These are phyloP conservation scores for Sicus ferrugineus DNA, from an alignment of 2,888 invertebrate species.

Conservation along the genomic window DNA sequence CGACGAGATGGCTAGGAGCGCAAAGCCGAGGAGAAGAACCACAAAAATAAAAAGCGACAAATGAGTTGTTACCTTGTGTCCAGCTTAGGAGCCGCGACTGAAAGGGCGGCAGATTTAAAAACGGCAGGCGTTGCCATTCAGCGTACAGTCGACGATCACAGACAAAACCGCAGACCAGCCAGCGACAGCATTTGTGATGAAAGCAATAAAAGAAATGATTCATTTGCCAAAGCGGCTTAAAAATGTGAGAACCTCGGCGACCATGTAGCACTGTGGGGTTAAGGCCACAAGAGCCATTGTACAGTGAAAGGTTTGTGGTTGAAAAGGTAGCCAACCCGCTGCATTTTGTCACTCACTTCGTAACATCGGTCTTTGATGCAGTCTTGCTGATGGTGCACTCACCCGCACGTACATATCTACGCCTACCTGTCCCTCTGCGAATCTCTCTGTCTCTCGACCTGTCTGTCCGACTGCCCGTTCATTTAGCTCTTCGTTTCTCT, in stretches of 20 bases:
- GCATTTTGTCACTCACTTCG: slow-evolving; percentile 8
- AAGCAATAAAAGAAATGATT: slow-evolving; percentile 27
- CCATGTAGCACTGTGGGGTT: background rate
- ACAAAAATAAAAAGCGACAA: background rate
- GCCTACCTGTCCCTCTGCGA: background rate
- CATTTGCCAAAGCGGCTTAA: slow-evolving; percentile 10
- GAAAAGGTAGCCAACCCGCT: background rate
- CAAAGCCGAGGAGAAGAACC: background rate
- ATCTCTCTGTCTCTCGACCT: background rate
- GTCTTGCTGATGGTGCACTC: background rate
- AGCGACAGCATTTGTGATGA: slow-evolving; percentile 19
- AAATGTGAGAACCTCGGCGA: slow-evolving; percentile 2
- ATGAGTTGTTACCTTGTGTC: slow-evolving; percentile 2
- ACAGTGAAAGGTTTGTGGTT: background rate
- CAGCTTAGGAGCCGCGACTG: background rate
- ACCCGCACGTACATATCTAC: background rate
- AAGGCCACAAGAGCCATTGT: background rate
- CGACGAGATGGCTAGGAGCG: too few species aligned
- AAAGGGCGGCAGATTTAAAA: slow-evolving; percentile 27
- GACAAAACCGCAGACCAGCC: background rate
- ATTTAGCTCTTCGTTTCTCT: background rate
- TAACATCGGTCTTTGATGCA: too few species aligned
- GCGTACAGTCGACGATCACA: background rate
- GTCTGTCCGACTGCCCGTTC: background rate
- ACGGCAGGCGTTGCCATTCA: slow-evolving; percentile 16